Evolutionary conservation across 2,797 vertebrate species (phyloP).

Genomic region (Etheostoma nigrum): DNA sequence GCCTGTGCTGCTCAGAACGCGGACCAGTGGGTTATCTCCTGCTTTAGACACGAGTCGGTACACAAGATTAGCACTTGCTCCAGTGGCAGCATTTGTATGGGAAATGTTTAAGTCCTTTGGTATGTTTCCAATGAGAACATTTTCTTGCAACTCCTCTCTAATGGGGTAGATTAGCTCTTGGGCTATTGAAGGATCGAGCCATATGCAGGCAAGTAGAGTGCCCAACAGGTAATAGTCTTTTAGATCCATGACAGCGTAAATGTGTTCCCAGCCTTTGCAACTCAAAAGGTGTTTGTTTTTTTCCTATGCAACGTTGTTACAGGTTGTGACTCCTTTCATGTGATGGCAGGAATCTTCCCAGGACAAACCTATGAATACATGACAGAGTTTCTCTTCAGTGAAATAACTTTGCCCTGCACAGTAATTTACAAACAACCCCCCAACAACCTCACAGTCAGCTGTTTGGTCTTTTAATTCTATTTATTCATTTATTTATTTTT

Average conservation of each 20-base stretch:
- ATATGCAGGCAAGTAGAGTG: conserved; percentile 94
- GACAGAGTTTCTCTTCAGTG: conserved; percentile 75
- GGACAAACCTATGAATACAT: conserved; percentile 91
- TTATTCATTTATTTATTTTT: not conserved
- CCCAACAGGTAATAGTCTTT: conserved; percentile 99
- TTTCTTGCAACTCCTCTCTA: conserved; percentile 98
- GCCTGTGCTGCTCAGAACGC: conserved; percentile 96
- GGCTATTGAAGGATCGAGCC: conserved; percentile 96
- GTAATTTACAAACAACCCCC: conserved; percentile 45
- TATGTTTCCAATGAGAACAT: conserved; percentile 99
- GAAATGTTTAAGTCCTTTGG: conserved; percentile 99
- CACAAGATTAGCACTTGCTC: conserved; percentile 94
- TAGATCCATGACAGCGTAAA: conserved; percentile 96
- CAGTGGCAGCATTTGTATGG: conserved; percentile 95
- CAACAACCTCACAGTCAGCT: conserved; percentile 20
- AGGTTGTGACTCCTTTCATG: conserved; percentile 88
- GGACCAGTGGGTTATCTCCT: conserved; percentile 96
- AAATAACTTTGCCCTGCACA: conserved; percentile 56
- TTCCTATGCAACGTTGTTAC: conserved; percentile 87
- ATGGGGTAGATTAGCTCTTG: conserved; percentile 99
- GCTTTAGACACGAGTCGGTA: conserved; percentile 99
- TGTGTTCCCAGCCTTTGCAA: conserved; percentile 81
- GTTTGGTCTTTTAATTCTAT: not conserved
- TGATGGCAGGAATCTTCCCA: conserved; percentile 90
- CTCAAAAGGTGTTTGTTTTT: conserved; percentile 87